Base-by-base conservation (phyloP, 1,140 invertebrate species). In the Tetraneura akinire region DNA sequence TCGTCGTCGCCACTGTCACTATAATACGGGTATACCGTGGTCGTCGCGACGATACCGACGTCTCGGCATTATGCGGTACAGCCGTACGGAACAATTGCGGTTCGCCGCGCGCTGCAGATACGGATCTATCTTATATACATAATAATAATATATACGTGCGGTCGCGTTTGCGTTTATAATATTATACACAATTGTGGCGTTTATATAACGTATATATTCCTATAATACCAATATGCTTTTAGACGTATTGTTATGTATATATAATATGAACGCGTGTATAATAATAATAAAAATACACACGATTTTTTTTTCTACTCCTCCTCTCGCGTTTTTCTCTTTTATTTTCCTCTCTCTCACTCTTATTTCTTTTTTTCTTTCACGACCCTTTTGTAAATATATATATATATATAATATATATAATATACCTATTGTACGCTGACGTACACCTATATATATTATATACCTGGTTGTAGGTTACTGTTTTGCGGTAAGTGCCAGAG, bases 231-330 rank as follows among this genome's bases (percentile, higher is more conserved):
- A 64, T n/a, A n/a, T 26, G 62, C 62, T 64, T 64, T 37, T 32
- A 14, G 64, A 68, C 64, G 64, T 68, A 68, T 68, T 68, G 64
- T 68, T 68, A 68, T 23, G 37, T 64, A 10, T 64, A 11, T 64
- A 64, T 64, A n/a, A 64, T 64, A 37, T 16, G 18, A 62, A 11
- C 18, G 3, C 64, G 64, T 23, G 45, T 42, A 68, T 68, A 45
- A 68, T 68, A 45, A 45, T 42, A 42, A 66, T 5, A 45, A 68
- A 45, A n/a, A 13, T 14, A 23, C n/a, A 42, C 64, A 45, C n/a
- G 37, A 16, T 68, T 68, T 68, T 68, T 62, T 62, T 42, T 21
- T 1, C 62, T n/a, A 13, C 64, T 68, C 64, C 37, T 14, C 18
- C 18, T 18, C 16, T 23, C 26, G 3, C 5, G 2, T 11, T 21